Evolutionary conservation across 2,113 vertebrate genomes (phyloP), one percentile per base, ranked within the genome.

Genomic region (Scomber scombrus): DNA sequence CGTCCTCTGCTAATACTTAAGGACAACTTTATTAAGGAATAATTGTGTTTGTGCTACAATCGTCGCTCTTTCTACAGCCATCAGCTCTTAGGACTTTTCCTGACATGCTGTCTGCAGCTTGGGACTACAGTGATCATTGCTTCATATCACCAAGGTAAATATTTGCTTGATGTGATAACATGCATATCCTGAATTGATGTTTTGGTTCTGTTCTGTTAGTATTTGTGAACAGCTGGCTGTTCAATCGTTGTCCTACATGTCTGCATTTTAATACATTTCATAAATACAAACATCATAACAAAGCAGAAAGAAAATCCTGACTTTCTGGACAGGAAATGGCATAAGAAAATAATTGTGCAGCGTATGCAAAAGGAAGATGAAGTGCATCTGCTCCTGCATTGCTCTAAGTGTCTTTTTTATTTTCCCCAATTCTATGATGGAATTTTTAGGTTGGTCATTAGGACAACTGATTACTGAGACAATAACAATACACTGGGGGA

Each of bases 61-160:
- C 49, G 9, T 43, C 18, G 1, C 54, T 67, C 46, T 26, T 23
- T 52, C 49, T 77, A 52, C 47, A 0, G 11, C 55, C 68, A 84
- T 71, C 40, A 62, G 67, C 26, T 78, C 50, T 46, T 43, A 49
- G 58, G 60, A 64, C 9, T 60, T 78, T 78, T 76, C 40, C 62
- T 81, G 74, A 80, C 68, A 74, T 29, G 3, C 57, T 65, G 26
- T 54, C 56, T 56, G 70, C 73, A 64, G 66, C 71, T 46, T 29
- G 15, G 47, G 62, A 76, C 10, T 15, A 67, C 21, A 54, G 26
- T 31, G 80, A 84, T 75, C 51, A 40, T 64, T 46, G 71, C 62
- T 80, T 85, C 80, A 77, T 63, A 73, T 83, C 86, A 57, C 47
- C 49, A 40, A 80, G 72, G 80, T 83, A 85, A 83, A 85, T 78